Percentiles rank a stretch among this genome's conserved stretches.
These are phyloP conservation scores for Drosophila grimshawi DNA, from an alignment of 1,140 invertebrate species.

Conservation along the genomic window DNA sequence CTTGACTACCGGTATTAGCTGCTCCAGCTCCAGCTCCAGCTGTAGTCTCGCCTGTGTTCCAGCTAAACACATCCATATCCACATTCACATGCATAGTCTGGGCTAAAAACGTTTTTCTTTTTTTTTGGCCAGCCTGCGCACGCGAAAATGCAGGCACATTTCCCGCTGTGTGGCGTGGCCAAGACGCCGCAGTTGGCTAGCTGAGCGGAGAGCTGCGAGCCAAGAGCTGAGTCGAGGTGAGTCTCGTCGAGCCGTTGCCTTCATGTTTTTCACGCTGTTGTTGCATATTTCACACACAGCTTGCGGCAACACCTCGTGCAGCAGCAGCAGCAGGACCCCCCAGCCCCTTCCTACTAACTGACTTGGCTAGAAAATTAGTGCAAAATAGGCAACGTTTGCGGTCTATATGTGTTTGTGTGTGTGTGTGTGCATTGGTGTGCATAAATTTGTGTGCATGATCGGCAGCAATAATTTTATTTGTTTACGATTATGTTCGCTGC, in stretches of 20 bases:
- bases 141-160: constrained; percentile 70
- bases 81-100: neutral
- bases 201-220: neutral
- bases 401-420: constrained; percentile 15
- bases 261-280: constrained; percentile 82
- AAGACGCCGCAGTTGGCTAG: neutral
- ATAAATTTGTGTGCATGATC: constrained; percentile 83
- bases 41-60: constrained; percentile 31
- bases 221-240: constrained; percentile 10
- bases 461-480: constrained; percentile 83
- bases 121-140: constrained; percentile 41
- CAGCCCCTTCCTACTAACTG: neutral
- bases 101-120: neutral
- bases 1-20: constrained; percentile 73
- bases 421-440: constrained; percentile 55
- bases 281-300: constrained; percentile 82
- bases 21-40: constrained; percentile 29
- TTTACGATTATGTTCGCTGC: constrained; percentile 82
- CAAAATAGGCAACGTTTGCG: constrained; percentile 59
- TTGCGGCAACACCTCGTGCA: constrained; percentile 75
- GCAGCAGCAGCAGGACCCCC: constrained; percentile 24
- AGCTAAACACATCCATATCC: constrained; percentile 2
- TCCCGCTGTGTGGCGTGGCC: constrained; percentile 71
- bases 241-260: constrained; percentile 47
- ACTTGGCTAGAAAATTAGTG: constrained; percentile 73